Percentiles rank a stretch among this genome's conserved stretches.
Evolutionary conservation across 2,888 invertebrate genomes (phyloP).

Genomic region (Thelaira solivaga): DNA sequence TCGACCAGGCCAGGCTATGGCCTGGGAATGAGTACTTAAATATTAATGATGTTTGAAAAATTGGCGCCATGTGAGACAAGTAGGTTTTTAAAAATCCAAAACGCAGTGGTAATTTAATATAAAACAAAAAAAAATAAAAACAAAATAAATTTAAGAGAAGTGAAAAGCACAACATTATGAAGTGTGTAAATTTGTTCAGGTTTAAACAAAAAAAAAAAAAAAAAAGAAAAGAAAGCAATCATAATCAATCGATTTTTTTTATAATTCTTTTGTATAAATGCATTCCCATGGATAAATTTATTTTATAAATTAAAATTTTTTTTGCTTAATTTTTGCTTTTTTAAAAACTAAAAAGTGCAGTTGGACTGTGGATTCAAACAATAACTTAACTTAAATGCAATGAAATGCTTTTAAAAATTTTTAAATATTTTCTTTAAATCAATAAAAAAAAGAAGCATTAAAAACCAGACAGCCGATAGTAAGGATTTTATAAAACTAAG

Average conservation of each 20-base stretch:
- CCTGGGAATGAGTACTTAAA: no score
- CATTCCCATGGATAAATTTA: slow-evolving; percentile 42
- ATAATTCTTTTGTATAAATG: slow-evolving; percentile 50
- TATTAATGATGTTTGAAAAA: slow-evolving; percentile 56
- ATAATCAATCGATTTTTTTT: slow-evolving; percentile 60
- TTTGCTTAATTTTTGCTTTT: not conserved
- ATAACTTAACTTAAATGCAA: slow-evolving; percentile 51
- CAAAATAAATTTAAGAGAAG: no score
- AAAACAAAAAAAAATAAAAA: slow-evolving; percentile 5
- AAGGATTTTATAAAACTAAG: no score
- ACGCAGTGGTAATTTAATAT: slow-evolving; percentile 12
- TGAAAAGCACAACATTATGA: slow-evolving; percentile 14
- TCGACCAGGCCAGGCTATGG: no score
- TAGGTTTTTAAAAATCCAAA: slow-evolving; percentile 43
- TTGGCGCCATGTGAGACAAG: slow-evolving; percentile 55
- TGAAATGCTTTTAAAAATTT: slow-evolving; percentile 42
- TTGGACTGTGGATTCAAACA: slow-evolving; percentile 20
- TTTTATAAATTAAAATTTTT: no score
- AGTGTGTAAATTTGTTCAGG: slow-evolving; percentile 48
- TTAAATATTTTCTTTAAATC: slow-evolving; percentile 20
- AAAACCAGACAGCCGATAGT: no score
- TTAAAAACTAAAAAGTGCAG: slow-evolving; percentile 41
- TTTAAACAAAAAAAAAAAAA: not conserved
- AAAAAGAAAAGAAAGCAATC: slow-evolving; percentile 23
- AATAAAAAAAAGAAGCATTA: not conserved